Evolutionary conservation across 2,113 vertebrate genomes (phyloP).

Genomic region (Nothoprocta perdicaria): DNA sequence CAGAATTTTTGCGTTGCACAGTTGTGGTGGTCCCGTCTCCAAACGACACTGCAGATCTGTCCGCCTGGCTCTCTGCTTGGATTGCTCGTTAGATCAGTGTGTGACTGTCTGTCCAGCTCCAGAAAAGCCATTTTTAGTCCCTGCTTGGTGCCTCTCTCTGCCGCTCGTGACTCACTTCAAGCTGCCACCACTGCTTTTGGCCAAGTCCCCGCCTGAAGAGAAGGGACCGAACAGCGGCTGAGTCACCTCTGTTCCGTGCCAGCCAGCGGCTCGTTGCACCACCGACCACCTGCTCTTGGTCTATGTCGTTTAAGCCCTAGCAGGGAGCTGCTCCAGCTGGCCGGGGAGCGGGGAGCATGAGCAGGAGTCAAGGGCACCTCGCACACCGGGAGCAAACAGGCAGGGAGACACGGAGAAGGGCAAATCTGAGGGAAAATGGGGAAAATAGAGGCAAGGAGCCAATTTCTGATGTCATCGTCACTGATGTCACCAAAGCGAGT

Average conservation of each 20-base stretch:
- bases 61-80: not conserved
- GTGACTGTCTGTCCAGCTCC: not conserved
- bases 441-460: conserved; percentile 46
- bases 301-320: conserved; percentile 46
- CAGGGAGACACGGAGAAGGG: not conserved
- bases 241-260: conserved; percentile 39
- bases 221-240: not conserved
- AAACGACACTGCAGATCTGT: not conserved
- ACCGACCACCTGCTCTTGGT: conserved; percentile 51
- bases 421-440: conserved; percentile 30
- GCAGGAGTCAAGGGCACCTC: conserved; percentile 73
- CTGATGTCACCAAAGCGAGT: conserved; percentile 47
- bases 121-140: not conserved
- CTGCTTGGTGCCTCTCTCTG: not conserved
- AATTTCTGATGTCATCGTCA: conserved; percentile 64
- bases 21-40: not conserved
- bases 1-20: not conserved
- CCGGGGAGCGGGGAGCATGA: conserved; percentile 21
- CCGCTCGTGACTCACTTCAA: not conserved
- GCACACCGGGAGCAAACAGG: conserved; percentile 21
- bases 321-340: conserved; percentile 52
- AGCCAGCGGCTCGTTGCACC: not conserved
- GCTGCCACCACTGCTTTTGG: not conserved
- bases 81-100: not conserved
- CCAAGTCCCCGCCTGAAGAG: not conserved